Conservation (phyloP, 2,888 invertebrate genomes). For the Tiphia femorata region DNA sequence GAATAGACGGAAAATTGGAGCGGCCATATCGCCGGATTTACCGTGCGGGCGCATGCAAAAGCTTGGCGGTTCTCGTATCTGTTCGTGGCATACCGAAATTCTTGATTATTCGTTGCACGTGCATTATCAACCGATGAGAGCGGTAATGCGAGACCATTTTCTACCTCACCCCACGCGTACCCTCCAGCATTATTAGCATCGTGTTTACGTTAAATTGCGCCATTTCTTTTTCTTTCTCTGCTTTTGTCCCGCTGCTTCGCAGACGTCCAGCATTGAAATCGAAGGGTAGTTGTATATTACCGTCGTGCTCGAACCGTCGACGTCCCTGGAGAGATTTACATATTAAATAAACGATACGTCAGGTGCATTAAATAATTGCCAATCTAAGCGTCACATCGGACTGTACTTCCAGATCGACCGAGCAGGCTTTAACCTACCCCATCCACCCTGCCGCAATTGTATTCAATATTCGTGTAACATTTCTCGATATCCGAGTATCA, state of each 20-base stretch:
- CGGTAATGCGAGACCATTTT: not conserved
- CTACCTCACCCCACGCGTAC: not conserved
- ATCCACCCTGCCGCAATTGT: too few relatives aligned
- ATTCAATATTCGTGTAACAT: not conserved
- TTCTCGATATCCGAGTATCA: not conserved
- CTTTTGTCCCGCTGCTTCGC: too few relatives aligned
- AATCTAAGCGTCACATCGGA: too few relatives aligned
- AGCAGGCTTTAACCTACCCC: too few relatives aligned
- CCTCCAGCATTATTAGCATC: not conserved
- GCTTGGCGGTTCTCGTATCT: not conserved
- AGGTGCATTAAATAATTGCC: too few relatives aligned
- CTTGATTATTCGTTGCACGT: constrained; percentile 32
- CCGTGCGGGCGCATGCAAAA: constrained; percentile 12
- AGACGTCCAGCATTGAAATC: too few relatives aligned
- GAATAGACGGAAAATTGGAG: constrained; percentile 20
- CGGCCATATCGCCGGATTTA: constrained; percentile 15
- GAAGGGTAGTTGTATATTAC: too few relatives aligned
- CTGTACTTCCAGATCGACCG: too few relatives aligned
- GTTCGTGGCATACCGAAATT: constrained; percentile 4
- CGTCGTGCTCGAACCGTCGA: too few relatives aligned
- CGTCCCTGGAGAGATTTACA: too few relatives aligned
- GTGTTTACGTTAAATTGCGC: not conserved
- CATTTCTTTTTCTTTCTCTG: not conserved
- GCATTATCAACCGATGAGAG: too few relatives aligned
- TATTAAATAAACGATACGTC: too few relatives aligned